phyloP scores from a whole-genome alignment of 2,113 vertebrate species.

The Bolborhynchus lineola region DNA sequence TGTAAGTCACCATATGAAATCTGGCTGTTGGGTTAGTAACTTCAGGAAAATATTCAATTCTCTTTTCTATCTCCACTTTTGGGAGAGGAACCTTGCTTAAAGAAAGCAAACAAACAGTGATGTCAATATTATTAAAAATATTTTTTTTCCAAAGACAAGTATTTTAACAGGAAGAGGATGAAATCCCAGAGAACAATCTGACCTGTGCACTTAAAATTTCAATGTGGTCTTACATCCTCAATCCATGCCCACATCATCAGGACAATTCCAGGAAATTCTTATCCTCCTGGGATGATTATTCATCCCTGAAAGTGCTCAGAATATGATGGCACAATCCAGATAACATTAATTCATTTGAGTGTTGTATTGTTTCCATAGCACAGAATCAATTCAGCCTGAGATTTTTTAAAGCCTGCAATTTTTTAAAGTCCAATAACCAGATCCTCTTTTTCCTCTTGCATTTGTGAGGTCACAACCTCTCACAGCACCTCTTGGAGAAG shows the following conservation, averaged over 20 bases:
- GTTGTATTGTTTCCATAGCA: background rate
- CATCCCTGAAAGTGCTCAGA: background rate
- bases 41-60: background rate
- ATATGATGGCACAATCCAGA: background rate
- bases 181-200: background rate
- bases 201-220: background rate
- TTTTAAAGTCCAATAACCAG: background rate
- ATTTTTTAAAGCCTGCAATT: no score
- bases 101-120: background rate
- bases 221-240: background rate
- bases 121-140: background rate
- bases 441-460: background rate
- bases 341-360: accelerated
- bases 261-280: background rate
- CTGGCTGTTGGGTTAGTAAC: background rate
- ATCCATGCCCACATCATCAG: background rate
- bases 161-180: background rate
- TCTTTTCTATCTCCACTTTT: background rate
- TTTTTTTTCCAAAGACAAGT: background rate
- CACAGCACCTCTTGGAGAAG: background rate
- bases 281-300: background rate
- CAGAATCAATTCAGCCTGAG: background rate
- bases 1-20: background rate
- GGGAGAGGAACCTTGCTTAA: accelerated
- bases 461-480: background rate